phyloP scores from a whole-genome alignment of 2,888 invertebrate species.

The Tholera decimalis region DNA sequence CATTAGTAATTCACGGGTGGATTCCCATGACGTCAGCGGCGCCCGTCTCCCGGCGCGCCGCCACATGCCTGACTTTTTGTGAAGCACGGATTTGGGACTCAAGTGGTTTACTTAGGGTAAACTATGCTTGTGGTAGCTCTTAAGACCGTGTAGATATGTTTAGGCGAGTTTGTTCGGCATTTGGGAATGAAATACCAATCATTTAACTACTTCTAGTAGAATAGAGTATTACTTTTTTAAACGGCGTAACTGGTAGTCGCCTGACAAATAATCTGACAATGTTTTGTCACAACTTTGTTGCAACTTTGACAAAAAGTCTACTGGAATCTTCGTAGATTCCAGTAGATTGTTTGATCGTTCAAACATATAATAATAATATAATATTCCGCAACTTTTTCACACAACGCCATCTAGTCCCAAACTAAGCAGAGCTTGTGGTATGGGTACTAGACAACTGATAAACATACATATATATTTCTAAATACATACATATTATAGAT shows the following conservation, averaged over 20 bases:
- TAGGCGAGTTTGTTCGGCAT: conserved; percentile 1
- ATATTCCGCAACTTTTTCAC: no score
- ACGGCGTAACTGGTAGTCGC: neutral
- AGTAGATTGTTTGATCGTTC: no score
- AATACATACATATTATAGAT: no score
- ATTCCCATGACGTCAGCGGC: conserved; percentile 85
- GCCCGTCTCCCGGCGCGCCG: conserved; percentile 75
- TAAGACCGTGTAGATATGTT: conserved; percentile 3
- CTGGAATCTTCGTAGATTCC: neutral
- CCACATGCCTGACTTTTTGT: conserved; percentile 76
- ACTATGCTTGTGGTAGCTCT: conserved; percentile 25
- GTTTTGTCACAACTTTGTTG: neutral
- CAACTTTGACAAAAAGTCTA: neutral
- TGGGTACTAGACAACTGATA: no score
- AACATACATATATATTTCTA: no score
- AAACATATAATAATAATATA: no score
- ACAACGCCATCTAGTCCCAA: no score
- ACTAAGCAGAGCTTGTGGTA: no score
- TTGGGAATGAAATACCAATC: neutral
- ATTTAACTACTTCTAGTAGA: neutral
- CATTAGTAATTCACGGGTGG: conserved; percentile 73
- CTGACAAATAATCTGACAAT: neutral
- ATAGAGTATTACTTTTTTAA: neutral
- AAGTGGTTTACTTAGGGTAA: conserved; percentile 49
- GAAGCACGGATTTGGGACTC: conserved; percentile 54